Base-by-base conservation (phyloP, 2,888 invertebrate genomes). In the Tipula confusa region DNA sequence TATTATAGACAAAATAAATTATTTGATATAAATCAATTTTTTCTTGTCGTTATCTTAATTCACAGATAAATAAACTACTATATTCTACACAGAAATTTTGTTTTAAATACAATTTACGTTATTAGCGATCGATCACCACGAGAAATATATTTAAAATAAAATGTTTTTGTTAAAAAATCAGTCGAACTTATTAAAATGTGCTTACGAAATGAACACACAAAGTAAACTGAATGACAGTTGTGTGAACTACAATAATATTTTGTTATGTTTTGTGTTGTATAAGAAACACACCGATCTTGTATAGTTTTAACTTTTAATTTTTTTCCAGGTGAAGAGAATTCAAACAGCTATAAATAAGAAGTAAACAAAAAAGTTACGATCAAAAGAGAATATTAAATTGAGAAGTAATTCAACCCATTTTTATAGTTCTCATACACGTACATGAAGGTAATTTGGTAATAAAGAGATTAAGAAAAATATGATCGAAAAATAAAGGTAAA, bases 191-290 rank as follows among this genome's bases (percentile, higher is more conserved):
- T 64, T 64, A 64, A 15, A 64, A 64, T 64, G 64, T 64, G 64
- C 24, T 24, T 24, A 64, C 64, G 64, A 64, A 64, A 64, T 64
- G 64, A 64, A 64, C 64, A 64, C 64, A 24, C 64, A 64, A 64
- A 64, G 64, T 64, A 64, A 64, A 64, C 64, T 64, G 64, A 64
- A 24, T 64, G 64, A 64, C 64, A 64, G 64, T 64, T 64, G 64
- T 64, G 64, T 64, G 64, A 24, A 64, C 64, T 64, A 64, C 18
- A 64, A 64, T 11, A 64, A 64, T 24, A 64, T 64, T 64, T 64
- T 43, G 43, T 43, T 43, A 15, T 43, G 43, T 43, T 64, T 64
- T 64, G 18, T 64, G 64, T 64, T 64, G 64, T 64, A 64, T 64
- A 64, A 64, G 64, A 64, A 64, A 64, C 64, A 64, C 64, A 64